These are phyloP conservation scores for Aphaenogaster rudis DNA, from an alignment of 1,140 invertebrate species.

Conservation along the genomic window DNA sequence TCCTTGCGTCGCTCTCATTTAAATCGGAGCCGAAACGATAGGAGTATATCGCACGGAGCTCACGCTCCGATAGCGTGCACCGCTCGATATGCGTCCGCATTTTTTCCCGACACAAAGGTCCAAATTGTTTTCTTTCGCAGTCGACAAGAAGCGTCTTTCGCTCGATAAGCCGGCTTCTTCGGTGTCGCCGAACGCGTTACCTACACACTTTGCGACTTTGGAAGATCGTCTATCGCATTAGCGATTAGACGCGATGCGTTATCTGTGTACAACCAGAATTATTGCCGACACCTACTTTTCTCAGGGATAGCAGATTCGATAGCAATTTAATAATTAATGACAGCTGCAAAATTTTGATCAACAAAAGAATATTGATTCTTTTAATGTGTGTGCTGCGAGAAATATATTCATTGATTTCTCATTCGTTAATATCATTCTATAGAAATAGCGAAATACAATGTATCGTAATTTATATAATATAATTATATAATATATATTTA, in stretches of 20 bases:
- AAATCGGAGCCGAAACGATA: slow-evolving; percentile 46
- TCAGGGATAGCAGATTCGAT: background rate
- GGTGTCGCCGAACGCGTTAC: background rate
- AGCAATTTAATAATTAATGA: background rate
- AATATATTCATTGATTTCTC: background rate
- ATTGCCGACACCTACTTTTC: background rate
- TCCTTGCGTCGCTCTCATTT: slow-evolving; percentile 12
- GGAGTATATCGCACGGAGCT: slow-evolving; percentile 15
- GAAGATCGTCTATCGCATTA: background rate
- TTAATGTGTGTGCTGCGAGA: background rate
- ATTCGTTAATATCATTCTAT: background rate
- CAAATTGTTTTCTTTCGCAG: slow-evolving; percentile 23
- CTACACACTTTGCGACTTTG: background rate
- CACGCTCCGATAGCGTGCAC: slow-evolving; percentile 3
- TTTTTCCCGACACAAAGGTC: background rate
- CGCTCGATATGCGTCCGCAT: slow-evolving; percentile 3
- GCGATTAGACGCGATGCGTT: background rate
- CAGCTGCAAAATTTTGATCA: background rate
- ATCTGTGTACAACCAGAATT: background rate
- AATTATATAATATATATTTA: no score
- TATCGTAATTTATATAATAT: background rate
- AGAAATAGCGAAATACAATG: background rate
- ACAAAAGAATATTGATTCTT: background rate
- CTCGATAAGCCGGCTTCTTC: background rate
- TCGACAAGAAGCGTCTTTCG: background rate